phyloP scores from a whole-genome alignment of 2,797 vertebrate genomes.

The Crenichthys baileyi region DNA sequence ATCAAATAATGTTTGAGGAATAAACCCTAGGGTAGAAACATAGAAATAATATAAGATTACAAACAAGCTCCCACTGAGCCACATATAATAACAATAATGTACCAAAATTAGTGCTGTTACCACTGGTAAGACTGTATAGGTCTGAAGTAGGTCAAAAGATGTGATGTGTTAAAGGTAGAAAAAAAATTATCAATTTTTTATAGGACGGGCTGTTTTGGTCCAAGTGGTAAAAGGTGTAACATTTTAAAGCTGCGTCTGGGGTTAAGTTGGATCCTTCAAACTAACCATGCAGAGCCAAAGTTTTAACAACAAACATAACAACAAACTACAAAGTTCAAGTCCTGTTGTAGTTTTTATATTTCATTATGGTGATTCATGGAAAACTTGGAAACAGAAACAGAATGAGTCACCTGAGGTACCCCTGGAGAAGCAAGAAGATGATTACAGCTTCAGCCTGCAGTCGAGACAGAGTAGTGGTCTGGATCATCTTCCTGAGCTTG shows the following conservation, averaged over 20 bases:
- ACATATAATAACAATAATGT: not conserved
- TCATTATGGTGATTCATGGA: too few species aligned
- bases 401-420: slow-evolving; percentile 87
- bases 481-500: slow-evolving; percentile 85
- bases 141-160: too few species aligned
- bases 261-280: too few species aligned
- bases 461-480: slow-evolving; percentile 82
- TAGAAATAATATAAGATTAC: not conserved
- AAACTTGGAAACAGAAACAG: not conserved
- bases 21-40: not conserved
- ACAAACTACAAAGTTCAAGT: too few species aligned
- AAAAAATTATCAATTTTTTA: not conserved
- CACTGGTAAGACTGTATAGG: not conserved
- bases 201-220: not conserved
- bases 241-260: too few species aligned
- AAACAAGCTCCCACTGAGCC: not conserved
- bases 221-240: not conserved
- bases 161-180: not conserved
- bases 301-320: too few species aligned
- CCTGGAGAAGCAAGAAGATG: slow-evolving; percentile 85
- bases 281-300: too few species aligned
- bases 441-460: slow-evolving; percentile 87
- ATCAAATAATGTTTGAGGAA: too few species aligned
- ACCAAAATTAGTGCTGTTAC: not conserved
- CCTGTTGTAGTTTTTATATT: too few species aligned